A percentile compares a stretch with the other conserved stretches of the same genome.
phyloP scores from a whole-genome alignment of 2,113 vertebrate species.

The Sigmodon hispidus region DNA sequence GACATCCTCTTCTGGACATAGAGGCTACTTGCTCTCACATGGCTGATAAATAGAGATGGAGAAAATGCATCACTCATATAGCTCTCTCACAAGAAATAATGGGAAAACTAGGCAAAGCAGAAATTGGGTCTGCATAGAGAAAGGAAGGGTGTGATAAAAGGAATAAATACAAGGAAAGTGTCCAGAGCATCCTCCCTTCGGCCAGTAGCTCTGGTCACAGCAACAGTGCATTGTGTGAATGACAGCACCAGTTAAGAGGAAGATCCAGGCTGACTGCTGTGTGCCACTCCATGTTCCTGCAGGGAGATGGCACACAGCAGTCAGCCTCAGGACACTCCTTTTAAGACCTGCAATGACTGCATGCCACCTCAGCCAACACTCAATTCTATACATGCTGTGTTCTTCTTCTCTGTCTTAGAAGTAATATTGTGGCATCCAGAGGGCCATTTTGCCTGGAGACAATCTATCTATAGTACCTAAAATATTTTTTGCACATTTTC shows the following conservation, averaged over 20 bases:
- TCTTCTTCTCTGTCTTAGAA: not conserved
- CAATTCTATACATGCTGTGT: not conserved
- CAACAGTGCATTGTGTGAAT: not conserved
- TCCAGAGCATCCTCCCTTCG: not conserved
- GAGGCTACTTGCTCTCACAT: too few relatives aligned
- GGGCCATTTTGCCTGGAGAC: not conserved
- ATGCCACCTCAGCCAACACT: too few relatives aligned
- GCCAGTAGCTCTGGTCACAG: not conserved
- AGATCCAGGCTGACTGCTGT: not conserved
- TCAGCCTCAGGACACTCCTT: not conserved
- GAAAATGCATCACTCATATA: not conserved
- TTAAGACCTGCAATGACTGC: not conserved
- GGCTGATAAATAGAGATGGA: not conserved
- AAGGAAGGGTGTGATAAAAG: not conserved
- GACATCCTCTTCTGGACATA: not conserved
- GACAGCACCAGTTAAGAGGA: not conserved
- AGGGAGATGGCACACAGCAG: too few relatives aligned
- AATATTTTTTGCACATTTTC: not conserved
- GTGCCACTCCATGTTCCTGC: not conserved
- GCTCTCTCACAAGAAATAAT: conserved; percentile 18
- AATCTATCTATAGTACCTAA: not conserved
- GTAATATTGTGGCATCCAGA: not conserved
- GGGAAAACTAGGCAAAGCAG: not conserved
- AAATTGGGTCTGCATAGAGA: not conserved
- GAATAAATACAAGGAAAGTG: not conserved